Percentiles rank a stretch among this genome's conserved stretches.
Evolutionary conservation across 2,888 invertebrate genomes (phyloP).

Genomic region (Andrena bucephala): DNA sequence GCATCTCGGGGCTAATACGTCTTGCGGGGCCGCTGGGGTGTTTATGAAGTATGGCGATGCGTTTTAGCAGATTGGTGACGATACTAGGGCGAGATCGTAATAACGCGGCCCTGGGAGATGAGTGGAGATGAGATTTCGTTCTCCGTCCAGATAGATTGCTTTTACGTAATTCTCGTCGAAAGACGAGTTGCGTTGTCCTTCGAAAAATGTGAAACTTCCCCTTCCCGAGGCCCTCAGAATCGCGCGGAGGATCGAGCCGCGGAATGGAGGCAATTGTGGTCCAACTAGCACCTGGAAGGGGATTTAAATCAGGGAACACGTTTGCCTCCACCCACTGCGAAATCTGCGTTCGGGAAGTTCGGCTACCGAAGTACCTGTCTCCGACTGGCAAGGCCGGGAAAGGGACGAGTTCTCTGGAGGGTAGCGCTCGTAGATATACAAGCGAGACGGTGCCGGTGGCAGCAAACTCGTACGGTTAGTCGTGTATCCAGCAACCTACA

Average conservation of each 20-base stretch:
- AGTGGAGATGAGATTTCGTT: conserved; percentile 22
- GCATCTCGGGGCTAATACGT: conserved; percentile 70
- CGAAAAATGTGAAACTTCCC: neutral
- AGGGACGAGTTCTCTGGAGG: conserved; percentile 43
- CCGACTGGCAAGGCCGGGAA: conserved; percentile 55
- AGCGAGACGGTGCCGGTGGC: conserved; percentile 9
- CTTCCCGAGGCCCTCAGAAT: too few relatives aligned
- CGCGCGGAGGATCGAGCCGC: neutral
- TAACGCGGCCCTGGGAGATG: conserved; percentile 67
- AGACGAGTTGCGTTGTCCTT: neutral
- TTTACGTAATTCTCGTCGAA: conserved; percentile 34
- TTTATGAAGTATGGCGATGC: conserved; percentile 83
- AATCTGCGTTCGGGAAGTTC: conserved; percentile 73
- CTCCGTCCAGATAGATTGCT: conserved; percentile 28
- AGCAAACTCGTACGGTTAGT: conserved; percentile 49
- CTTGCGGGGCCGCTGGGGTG: conserved; percentile 75
- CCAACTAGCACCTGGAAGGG: conserved; percentile 35
- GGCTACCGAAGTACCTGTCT: conserved; percentile 71
- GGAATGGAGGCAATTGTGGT: too few relatives aligned
- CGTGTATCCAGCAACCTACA: conserved; percentile 74
- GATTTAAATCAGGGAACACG: conserved; percentile 32
- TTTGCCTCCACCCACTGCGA: conserved; percentile 33
- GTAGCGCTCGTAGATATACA: conserved; percentile 18
- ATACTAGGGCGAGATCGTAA: conserved; percentile 74
- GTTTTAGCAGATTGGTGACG: conserved; percentile 82